Base-by-base conservation (phyloP, 2,113 vertebrate species). In the Rhea americana region DNA sequence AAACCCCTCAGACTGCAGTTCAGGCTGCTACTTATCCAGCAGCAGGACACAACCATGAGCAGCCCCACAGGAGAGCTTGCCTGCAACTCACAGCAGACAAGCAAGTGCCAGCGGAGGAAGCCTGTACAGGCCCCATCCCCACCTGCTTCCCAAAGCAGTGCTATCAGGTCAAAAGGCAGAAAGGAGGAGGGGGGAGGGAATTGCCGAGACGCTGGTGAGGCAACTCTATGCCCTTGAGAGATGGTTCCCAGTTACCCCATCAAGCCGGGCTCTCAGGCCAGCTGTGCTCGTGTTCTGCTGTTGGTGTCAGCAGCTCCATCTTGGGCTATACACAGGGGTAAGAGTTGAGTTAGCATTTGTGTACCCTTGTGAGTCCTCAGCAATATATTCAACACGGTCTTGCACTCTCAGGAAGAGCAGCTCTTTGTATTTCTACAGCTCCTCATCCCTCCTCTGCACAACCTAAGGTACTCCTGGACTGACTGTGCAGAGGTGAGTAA, bases 331-430 rank as follows among this genome's bases (percentile, higher is more conserved):
- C 28, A 71, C 67, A 67, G 28, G 43, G 72, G 30, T 26, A 48
- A 25, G 15, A 13, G 39, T 48, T 24, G 30, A 48, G 53, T 78
- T 22, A 68, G 15, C 6, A 1, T 43, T 51, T 1, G 4, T 19
- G 35, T 78, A 65, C 9, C 17, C 13, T 28, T 7, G 0, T 5
- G 35, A 25, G 47, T 59, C 47, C 48, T 41, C 75, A 92, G 39
- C 14, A 28, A 76, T 2, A 1, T 0, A 3, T 13, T 55, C 26
- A 80, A 5, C n/a, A 1, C 4, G 9, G 39, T 37, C 32, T 21
- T 12, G 68, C 72, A 67, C 7, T 77, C 48, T 66, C 32, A 66
- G 58, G 79, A 87, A 30, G 48, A 95, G 55, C 8, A 84, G 53
- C 32, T 85, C 39, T 65, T 48, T 25, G 66, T 45, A 85, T 59